Evolutionary conservation across 1,140 invertebrate species (phyloP).

Genomic region (Drosophila albomicans): DNA sequence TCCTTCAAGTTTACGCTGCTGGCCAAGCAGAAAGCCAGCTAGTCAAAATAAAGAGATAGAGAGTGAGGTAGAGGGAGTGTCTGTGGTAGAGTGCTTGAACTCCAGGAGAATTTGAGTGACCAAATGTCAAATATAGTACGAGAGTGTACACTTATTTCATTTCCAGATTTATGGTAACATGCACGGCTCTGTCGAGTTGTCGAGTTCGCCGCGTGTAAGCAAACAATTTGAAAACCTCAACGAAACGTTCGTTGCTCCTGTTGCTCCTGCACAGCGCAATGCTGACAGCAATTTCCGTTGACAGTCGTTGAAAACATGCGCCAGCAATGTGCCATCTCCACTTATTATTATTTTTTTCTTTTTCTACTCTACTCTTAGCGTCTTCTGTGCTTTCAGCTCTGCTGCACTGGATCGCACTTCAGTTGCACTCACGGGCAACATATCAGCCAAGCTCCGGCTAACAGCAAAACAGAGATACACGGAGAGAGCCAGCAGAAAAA

Average conservation of each 20-base stretch:
- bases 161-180: slow-evolving; percentile 74
- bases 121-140: slow-evolving; percentile 75
- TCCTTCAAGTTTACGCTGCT: slow-evolving; percentile 47
- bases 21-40: slow-evolving; percentile 46
- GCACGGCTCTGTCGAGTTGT: neutral
- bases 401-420: slow-evolving; percentile 57
- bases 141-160: slow-evolving; percentile 78
- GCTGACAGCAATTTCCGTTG: slow-evolving; percentile 75
- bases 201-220: slow-evolving; percentile 23
- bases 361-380: slow-evolving; percentile 13
- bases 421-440: slow-evolving; percentile 60
- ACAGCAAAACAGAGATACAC: neutral
- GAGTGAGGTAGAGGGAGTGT: neutral
- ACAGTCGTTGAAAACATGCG: slow-evolving; percentile 58
- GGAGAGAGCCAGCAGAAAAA: neutral
- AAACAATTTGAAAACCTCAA: slow-evolving; percentile 40
- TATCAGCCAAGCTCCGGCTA: slow-evolving; percentile 3
- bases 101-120: slow-evolving; percentile 62
- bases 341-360: slow-evolving; percentile 1
- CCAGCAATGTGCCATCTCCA: slow-evolving; percentile 44
- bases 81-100: neutral
- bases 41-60: slow-evolving; percentile 7
- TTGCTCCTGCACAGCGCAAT: slow-evolving; percentile 14
- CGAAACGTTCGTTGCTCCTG: slow-evolving; percentile 1
- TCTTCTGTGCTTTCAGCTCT: slow-evolving; percentile 29